Percentiles rank a stretch among this genome's conserved stretches.
Evolutionary conservation across 2,113 vertebrate species (phyloP).

Genomic region (Dasyurus viverrinus): DNA sequence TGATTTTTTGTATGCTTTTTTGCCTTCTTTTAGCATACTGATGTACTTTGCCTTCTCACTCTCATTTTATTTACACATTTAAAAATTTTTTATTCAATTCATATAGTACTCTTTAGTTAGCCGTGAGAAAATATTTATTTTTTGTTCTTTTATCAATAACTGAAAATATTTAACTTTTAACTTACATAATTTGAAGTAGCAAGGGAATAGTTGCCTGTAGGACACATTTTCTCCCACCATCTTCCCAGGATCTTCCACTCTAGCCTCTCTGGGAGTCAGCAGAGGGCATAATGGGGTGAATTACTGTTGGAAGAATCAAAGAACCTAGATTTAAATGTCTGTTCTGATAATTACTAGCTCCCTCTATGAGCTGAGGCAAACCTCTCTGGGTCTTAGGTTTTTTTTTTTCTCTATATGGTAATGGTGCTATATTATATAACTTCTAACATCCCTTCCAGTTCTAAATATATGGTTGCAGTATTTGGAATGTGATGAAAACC

Average conservation of each 20-base stretch:
- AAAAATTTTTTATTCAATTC: background rate
- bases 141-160: background rate
- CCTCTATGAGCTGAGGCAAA: background rate
- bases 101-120: background rate
- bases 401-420: background rate
- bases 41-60: background rate
- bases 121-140: background rate
- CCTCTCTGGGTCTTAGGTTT: background rate
- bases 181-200: background rate
- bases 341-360: background rate
- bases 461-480: background rate
- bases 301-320: background rate
- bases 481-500: background rate
- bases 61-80: background rate
- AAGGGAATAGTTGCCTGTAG: background rate
- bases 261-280: background rate
- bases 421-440: background rate
- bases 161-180: background rate
- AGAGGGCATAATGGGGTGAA: background rate
- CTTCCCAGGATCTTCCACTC: background rate
- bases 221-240: background rate
- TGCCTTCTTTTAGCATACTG: background rate
- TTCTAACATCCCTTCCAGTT: background rate
- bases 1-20: background rate
- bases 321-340: background rate